Conservation (phyloP, 2,888 invertebrate genomes). For the Harpalus rufipes region DNA sequence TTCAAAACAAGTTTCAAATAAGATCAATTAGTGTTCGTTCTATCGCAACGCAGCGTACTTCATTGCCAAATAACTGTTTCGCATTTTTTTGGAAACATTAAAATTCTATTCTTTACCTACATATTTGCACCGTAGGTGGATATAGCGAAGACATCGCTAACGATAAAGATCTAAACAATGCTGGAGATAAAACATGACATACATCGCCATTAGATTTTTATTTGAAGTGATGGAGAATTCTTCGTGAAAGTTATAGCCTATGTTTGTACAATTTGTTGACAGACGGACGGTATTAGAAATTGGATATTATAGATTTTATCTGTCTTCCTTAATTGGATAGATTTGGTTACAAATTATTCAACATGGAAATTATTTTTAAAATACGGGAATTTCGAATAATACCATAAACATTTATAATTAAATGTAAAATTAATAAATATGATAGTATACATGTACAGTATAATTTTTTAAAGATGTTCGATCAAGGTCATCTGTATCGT, state of each 20-base stretch:
- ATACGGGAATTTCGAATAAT: too few relatives aligned
- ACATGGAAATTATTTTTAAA: too few relatives aligned
- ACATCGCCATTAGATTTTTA: not conserved
- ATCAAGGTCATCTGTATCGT: too few relatives aligned
- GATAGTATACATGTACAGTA: too few relatives aligned
- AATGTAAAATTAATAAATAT: too few relatives aligned
- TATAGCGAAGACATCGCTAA: not conserved
- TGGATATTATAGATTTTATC: slow-evolving; percentile 18
- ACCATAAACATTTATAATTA: too few relatives aligned
- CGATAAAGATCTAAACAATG: slow-evolving; percentile 3
- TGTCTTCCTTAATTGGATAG: not conserved
- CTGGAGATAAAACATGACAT: not conserved
- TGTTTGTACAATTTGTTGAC: slow-evolving; percentile 15
- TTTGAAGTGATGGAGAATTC: not conserved
- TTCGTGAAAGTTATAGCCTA: not conserved
- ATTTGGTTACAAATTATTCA: slow-evolving; percentile 4
- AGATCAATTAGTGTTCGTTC: not conserved
- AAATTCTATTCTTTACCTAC: not conserved
- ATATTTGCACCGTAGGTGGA: not conserved
- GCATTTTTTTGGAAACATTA: not conserved
- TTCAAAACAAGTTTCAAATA: slow-evolving; percentile 4
- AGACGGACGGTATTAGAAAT: not conserved
- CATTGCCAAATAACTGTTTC: not conserved
- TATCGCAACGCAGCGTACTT: not conserved
- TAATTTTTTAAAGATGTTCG: too few relatives aligned